These are phyloP conservation scores for Tiliqua scincoides DNA, from an alignment of 2,113 vertebrate genomes.

Conservation along the genomic window DNA sequence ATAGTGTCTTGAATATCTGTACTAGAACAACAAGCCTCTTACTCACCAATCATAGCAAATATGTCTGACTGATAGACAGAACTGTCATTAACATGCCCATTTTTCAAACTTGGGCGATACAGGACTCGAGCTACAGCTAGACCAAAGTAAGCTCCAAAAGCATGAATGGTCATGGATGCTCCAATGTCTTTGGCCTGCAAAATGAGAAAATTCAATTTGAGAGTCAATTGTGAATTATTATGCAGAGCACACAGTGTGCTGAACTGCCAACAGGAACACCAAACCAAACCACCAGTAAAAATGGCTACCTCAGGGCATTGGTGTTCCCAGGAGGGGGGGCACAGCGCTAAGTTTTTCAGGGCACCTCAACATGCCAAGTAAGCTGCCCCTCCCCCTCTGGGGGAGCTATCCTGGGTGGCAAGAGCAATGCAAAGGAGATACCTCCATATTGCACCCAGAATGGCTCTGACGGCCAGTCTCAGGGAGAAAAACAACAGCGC, in stretches of 20 bases:
- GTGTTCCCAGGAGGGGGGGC: too few relatives aligned
- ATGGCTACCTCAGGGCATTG: too few relatives aligned
- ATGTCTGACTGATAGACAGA: slow-evolving; percentile 92
- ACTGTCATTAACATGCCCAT: slow-evolving; percentile 84
- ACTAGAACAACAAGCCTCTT: not conserved
- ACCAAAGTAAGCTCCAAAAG: slow-evolving; percentile 96
- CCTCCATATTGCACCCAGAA: too few relatives aligned
- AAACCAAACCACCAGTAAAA: not conserved
- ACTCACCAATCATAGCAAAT: slow-evolving; percentile 97
- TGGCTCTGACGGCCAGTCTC: too few relatives aligned
- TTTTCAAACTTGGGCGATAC: slow-evolving; percentile 81
- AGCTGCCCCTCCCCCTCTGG: too few relatives aligned
- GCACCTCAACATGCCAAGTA: too few relatives aligned
- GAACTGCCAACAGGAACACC: not conserved
- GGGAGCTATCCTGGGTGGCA: too few relatives aligned
- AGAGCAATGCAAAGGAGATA: too few relatives aligned
- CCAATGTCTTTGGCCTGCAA: slow-evolving; percentile 89
- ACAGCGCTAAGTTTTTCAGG: too few relatives aligned
- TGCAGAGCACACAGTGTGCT: not conserved
- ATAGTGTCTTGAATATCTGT: not conserved
- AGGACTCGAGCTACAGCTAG: slow-evolving; percentile 84
- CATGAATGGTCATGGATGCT: slow-evolving; percentile 95
- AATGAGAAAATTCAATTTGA: not conserved
- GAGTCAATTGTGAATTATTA: not conserved
- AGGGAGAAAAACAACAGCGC: too few relatives aligned